Evolutionary conservation across 1,140 invertebrate genomes (phyloP).

Genomic region (Euglossa dilemma): DNA sequence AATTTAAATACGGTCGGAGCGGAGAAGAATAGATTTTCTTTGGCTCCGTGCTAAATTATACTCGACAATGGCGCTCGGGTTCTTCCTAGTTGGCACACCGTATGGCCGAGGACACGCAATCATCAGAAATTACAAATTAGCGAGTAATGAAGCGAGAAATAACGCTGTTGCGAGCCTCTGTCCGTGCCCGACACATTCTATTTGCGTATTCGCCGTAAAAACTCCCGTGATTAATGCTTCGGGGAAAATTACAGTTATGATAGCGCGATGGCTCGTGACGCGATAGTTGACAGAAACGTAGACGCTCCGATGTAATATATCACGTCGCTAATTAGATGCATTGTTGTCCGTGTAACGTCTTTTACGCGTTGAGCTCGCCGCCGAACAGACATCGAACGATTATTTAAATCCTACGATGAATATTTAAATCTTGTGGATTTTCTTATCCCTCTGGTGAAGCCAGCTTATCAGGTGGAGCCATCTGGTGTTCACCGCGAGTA

Average conservation of each 20-base stretch:
- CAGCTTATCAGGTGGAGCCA: neutral
- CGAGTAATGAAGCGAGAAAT: slow-evolving; percentile 47
- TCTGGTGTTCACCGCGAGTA: neutral
- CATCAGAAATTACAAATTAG: slow-evolving; percentile 52
- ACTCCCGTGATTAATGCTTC: slow-evolving; percentile 33
- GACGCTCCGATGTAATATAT: neutral
- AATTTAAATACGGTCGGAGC: neutral
- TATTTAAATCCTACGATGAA: neutral
- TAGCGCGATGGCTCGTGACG: neutral
- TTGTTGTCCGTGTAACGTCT: neutral
- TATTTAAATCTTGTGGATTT: neutral
- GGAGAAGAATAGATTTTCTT: neutral
- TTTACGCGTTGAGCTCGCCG: accelerated
- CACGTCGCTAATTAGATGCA: neutral
- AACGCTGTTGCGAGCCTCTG: slow-evolving; percentile 7
- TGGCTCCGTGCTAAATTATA: slow-evolving; percentile 7
- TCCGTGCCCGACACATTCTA: slow-evolving; percentile 25
- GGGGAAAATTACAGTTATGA: slow-evolving; percentile 40
- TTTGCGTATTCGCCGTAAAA: slow-evolving; percentile 30
- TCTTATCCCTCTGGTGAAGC: neutral
- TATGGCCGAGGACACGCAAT: slow-evolving; percentile 36
- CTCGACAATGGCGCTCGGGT: neutral
- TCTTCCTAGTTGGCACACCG: slow-evolving; percentile 15
- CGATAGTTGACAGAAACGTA: neutral
- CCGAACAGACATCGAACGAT: no score